Conservation (phyloP, 2,888 invertebrate genomes). For the Odontothrips loti region DNA sequence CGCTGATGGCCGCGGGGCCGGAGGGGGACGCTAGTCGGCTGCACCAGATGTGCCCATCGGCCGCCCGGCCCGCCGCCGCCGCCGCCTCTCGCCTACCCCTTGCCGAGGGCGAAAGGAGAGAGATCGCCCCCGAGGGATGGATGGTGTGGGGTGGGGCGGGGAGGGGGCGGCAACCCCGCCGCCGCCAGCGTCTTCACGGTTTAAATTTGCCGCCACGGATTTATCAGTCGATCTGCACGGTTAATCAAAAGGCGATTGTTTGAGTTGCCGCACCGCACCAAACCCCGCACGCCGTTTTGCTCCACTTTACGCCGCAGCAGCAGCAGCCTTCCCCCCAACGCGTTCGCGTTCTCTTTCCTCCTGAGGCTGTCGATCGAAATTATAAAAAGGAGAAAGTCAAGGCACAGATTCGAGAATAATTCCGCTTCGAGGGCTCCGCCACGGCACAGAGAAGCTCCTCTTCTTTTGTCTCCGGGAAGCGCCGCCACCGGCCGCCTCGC, state of each 20-base stretch:
- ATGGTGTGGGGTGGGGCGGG: not conserved
- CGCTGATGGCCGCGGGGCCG: not conserved
- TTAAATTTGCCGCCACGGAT: not conserved
- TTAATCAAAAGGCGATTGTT: constrained; percentile 23
- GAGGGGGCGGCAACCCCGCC: not conserved
- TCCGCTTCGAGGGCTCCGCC: too few relatives aligned
- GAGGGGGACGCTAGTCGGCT: not conserved
- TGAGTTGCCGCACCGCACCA: not conserved
- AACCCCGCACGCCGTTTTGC: not conserved
- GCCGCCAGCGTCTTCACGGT: constrained; percentile 8
- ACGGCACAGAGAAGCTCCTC: too few relatives aligned
- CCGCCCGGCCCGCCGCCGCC: not conserved
- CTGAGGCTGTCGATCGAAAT: not conserved
- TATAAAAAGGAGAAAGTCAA: too few relatives aligned
- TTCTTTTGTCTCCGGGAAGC: too few relatives aligned
- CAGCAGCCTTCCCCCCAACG: not conserved
- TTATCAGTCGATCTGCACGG: constrained; percentile 7
- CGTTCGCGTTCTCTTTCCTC: not conserved
- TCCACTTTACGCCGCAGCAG: too few relatives aligned
- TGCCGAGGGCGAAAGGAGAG: not conserved
- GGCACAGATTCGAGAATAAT: too few relatives aligned
- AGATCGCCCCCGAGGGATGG: constrained; percentile 1
- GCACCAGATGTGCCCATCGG: constrained; percentile 13
- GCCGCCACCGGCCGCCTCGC: too few relatives aligned
- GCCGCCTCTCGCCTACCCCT: not conserved